phyloP scores from a whole-genome alignment of 2,113 vertebrate genomes.

The Anolis sagrei region DNA sequence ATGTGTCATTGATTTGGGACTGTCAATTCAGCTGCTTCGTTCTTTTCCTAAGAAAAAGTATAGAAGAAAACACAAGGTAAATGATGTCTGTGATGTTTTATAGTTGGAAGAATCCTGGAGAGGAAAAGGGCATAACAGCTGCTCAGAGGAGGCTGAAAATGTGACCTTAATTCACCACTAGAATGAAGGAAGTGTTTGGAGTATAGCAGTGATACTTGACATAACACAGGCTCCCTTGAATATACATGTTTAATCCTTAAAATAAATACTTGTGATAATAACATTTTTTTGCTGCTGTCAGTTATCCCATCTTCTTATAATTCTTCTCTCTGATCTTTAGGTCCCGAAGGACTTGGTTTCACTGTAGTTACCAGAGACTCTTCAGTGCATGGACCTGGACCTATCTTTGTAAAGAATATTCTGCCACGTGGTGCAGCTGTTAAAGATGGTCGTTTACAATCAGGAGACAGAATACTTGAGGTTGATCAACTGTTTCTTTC shows the following conservation, averaged over 20 bases:
- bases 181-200: background rate
- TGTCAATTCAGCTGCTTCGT: background rate
- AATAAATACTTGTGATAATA: background rate
- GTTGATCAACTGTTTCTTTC: constrained; percentile 70
- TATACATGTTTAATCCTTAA: background rate
- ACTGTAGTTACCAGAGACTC: constrained; percentile 98
- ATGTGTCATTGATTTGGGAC: background rate
- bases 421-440: constrained; percentile 93
- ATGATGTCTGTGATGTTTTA: background rate
- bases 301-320: background rate
- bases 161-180: background rate
- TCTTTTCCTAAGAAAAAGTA: background rate
- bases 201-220: background rate
- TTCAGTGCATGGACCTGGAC: constrained; percentile 90
- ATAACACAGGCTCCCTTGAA: background rate
- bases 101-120: background rate
- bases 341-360: constrained; percentile 95
- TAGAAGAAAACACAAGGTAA: background rate
- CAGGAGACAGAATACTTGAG: constrained; percentile 96
- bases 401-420: constrained; percentile 98
- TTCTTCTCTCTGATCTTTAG: constrained; percentile 71
- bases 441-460: constrained; percentile 94
- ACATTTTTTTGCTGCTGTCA: constrained; percentile 27
- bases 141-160: background rate
- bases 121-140: background rate